These are phyloP conservation scores for Platycheirus albimanus DNA, from an alignment of 2,888 invertebrate species.

Conservation along the genomic window DNA sequence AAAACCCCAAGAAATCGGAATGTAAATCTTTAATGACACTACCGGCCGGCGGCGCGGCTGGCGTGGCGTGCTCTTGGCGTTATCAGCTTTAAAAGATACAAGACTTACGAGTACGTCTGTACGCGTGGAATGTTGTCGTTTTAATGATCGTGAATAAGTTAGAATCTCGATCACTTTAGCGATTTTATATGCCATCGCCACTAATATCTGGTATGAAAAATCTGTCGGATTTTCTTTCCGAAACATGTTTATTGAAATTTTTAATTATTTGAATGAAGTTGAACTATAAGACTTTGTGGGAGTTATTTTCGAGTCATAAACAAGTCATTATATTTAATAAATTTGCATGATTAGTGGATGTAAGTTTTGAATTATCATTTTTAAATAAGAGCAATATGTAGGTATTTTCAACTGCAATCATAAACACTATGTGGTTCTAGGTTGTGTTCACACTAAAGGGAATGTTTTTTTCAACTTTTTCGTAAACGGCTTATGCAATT, in stretches of 20 bases:
- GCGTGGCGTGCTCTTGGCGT: constrained; percentile 17
- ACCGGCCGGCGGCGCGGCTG: constrained; percentile 14
- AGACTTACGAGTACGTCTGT: constrained; percentile 1
- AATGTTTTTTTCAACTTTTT: too few relatives aligned
- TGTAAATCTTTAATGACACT: constrained; percentile 60
- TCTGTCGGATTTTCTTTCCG: constrained; percentile 12
- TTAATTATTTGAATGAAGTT: neutral
- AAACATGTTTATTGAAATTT: constrained; percentile 9
- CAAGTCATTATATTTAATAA: neutral
- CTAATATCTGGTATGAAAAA: neutral
- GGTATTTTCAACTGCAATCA: too few relatives aligned
- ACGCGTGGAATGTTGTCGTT: neutral
- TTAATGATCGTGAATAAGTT: constrained; percentile 2
- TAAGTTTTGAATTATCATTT: too few relatives aligned
- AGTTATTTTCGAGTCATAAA: constrained; percentile 2
- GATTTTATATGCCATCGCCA: neutral
- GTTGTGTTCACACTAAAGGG: too few relatives aligned
- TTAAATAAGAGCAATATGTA: too few relatives aligned
- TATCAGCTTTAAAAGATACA: constrained; percentile 49
- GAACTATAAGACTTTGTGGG: neutral
- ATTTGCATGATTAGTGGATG: neutral
- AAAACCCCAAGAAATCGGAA: constrained; percentile 53
- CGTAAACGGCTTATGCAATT: too few relatives aligned
- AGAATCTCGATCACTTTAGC: neutral
- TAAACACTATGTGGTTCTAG: too few relatives aligned